Evolutionary conservation across 2,888 invertebrate genomes (phyloP), one percentile per base, ranked within the genome.

Genomic region (Acanthococcus lagerstroemiae): DNA sequence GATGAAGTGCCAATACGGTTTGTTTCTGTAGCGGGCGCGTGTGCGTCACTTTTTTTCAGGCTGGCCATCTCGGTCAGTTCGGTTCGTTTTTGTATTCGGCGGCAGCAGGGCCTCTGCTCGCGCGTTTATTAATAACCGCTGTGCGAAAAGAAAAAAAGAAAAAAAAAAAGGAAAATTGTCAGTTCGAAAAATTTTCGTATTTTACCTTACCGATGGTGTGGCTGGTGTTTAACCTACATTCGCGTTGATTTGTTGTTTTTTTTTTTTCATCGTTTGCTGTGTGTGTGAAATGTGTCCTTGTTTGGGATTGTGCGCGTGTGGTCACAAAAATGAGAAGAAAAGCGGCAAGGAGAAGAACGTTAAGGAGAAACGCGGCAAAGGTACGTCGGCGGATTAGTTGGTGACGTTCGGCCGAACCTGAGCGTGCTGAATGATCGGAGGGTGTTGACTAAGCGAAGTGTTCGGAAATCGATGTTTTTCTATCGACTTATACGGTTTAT

Each of bases 1-100:
- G 61, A 61, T 52, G 61, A 30, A 50, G 61, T 61, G 61, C 61
- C 61, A 61, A 61, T 61, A 52, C 12, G 50, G 58, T 48, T 46
- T 37, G 50, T 61, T 22, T 30, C 48, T 30, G 7, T 27, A 30
- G 19, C 21, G 61, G 26, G 61, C 22, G 12, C 46, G 61, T 48
- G 61, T 48, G 52, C 37, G 4, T 30, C 24, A 30, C n/a, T 50
- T 60, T 54, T 60, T 61, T 37, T 7, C 55, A 9, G 52, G 19
- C 52, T 54, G 52, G 24, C 61, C 22, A 61, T 61, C 50, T 37
- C 46, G 48, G 50, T 26, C 25, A 26, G 17, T 48, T 46, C 30
- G 17, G 48, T 24, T 58, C 26, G 25, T 22, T 46, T 58, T 25
- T 21, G 15, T 52, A 15, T 52, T 52, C 19, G 19, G 9, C 37